These are phyloP conservation scores for Thaleichthys pacificus DNA, from an alignment of 2,797 vertebrate species.

Conservation along the genomic window DNA sequence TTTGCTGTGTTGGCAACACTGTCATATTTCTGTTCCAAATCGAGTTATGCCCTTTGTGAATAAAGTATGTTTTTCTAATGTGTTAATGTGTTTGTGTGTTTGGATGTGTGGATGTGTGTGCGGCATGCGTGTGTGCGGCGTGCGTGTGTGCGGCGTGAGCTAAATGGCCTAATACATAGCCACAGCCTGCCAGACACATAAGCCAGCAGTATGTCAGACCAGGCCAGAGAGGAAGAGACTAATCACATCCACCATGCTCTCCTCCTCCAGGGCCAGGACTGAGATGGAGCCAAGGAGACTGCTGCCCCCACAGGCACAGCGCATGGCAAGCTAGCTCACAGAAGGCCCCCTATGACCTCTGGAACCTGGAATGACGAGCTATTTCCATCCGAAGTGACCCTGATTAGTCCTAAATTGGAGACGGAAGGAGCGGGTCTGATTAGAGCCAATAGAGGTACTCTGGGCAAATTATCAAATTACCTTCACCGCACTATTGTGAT, in stretches of 20 bases:
- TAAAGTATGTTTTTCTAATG: background rate
- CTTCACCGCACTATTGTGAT: slow-evolving; percentile 24
- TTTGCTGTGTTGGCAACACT: slow-evolving; percentile 19
- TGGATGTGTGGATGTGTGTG: background rate
- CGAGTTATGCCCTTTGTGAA: slow-evolving; percentile 21
- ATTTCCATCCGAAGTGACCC: slow-evolving; percentile 10
- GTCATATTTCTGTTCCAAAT: slow-evolving; percentile 11
- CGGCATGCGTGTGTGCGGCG: background rate
- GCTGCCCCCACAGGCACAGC: background rate
- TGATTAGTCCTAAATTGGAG: slow-evolving; percentile 26
- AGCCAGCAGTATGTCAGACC: slow-evolving; percentile 25
- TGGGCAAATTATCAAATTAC: slow-evolving; percentile 7
- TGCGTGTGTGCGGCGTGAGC: slow-evolving; percentile 1
- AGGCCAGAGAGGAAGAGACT: slow-evolving; percentile 30
- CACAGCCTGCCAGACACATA: background rate
- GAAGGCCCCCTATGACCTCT: slow-evolving; percentile 27
- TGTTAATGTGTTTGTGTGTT: slow-evolving; percentile 11
- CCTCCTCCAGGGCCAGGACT: slow-evolving; percentile 1
- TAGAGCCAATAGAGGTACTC: slow-evolving; percentile 33
- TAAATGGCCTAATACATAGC: too few species aligned
- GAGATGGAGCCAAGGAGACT: slow-evolving; percentile 17
- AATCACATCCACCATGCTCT: slow-evolving; percentile 28
- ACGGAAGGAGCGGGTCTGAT: slow-evolving; percentile 39
- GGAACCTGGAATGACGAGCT: slow-evolving; percentile 12
- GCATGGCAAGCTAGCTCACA: background rate